Evolutionary conservation across 2,113 vertebrate species (phyloP), one percentile per base, ranked within the genome.

Genomic region (Motacilla alba): DNA sequence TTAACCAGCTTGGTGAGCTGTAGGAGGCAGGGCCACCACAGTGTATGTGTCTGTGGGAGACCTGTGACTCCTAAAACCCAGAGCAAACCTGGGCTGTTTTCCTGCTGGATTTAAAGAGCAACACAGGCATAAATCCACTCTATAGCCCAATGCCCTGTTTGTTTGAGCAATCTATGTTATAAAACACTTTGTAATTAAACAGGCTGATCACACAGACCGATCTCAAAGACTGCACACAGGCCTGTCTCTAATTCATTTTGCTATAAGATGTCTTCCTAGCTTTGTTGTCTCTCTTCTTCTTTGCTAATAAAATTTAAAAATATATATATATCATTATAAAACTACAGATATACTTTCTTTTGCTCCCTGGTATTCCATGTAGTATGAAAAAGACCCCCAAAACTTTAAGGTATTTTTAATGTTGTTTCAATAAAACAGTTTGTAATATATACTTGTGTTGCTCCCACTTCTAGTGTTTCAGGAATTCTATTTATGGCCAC

Each of bases 401-500:
- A 69, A 14, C 15, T 31, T 78, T 30, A 49, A 76, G 6, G 4
- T 62, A 43, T 39, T 10, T 73, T 62, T 20, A 72, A 55, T 46
- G 5, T 3, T 62, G 6, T 62, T 91, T 70, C 55, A 72, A 46
- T 70, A 52, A 80, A 73, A 49, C 2, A 2, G 5, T 55, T 62
- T 18, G 6, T 30, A 44, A 92, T 62, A 58, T 39, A 73, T 13
- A 13, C 3, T 74, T 69, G 19, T 72, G 37, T 93, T 90, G 20
- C 31, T 74, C 43, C 60, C 43, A 76, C 91, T 82, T 93, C 37
- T 62, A 47, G 26, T 73, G 9, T 85, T 89, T 79, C 85, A 82
- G 55, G 53, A 81, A 55, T 59, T 86, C 53, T 92, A 89, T 94
- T 92, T 89, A 60, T 60, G 35, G 13, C 10, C 35, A 74, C 21